Evolutionary conservation across 2,113 vertebrate genomes (phyloP).

Genomic region (Dolichallabes microphthalmus): DNA sequence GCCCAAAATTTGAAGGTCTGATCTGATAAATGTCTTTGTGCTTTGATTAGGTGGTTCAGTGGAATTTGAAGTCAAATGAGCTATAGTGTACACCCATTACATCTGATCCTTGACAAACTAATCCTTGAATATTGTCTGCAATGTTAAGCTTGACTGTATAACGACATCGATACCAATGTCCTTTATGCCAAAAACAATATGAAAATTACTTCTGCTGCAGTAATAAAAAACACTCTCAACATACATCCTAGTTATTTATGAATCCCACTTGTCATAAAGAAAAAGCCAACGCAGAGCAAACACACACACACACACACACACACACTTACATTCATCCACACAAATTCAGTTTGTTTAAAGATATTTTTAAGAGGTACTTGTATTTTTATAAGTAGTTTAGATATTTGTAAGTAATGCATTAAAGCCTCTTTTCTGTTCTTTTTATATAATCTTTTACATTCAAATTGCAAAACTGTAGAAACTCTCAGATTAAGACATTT

Average conservation of each 20-base stretch:
- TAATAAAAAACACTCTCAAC: constrained; percentile 48
- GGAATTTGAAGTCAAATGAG: not conserved
- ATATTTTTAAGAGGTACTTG: not conserved
- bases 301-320: no score
- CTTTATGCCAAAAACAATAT: constrained; percentile 36
- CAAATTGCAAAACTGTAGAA: not conserved
- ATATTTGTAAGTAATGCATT: not conserved
- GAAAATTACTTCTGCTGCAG: constrained; percentile 46
- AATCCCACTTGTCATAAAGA: constrained; percentile 38
- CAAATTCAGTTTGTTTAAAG: constrained; percentile 6
- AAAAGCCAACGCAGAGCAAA: not conserved
- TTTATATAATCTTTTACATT: not conserved
- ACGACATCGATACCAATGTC: constrained; percentile 10
- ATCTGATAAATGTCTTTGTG: not conserved
- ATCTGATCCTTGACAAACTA: not conserved
- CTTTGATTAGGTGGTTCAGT: not conserved
- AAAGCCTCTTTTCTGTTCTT: not conserved
- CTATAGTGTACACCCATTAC: not conserved
- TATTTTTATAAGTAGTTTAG: no score
- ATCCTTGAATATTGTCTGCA: not conserved
- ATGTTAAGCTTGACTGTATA: not conserved
- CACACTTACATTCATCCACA: not conserved
- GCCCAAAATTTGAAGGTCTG: not conserved
- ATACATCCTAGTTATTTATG: constrained; percentile 41
- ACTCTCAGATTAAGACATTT: not conserved